phyloP scores from a whole-genome alignment of 2,888 invertebrate species.

The Chrysodeixis includens region DNA sequence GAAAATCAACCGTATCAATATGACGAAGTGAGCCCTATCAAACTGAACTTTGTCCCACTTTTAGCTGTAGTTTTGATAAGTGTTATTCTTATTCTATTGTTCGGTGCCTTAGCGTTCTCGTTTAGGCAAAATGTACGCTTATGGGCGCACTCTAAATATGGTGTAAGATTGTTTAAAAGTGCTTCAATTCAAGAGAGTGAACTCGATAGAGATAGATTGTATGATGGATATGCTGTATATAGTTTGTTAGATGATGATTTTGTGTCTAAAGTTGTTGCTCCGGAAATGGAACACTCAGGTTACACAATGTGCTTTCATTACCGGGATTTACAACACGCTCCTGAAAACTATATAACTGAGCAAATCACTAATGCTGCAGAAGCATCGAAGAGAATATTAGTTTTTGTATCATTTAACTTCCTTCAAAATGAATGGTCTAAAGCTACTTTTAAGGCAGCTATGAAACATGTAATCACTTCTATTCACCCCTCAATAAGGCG shows the following conservation, averaged over 20 bases:
- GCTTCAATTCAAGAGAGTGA: constrained; percentile 88
- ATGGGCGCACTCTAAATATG: constrained; percentile 95
- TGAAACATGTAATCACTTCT: constrained; percentile 91
- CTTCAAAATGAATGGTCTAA: constrained; percentile 95
- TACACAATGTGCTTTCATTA: constrained; percentile 92
- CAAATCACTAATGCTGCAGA: constrained; percentile 91
- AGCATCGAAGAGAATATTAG: constrained; percentile 92
- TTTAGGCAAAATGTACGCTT: constrained; percentile 94
- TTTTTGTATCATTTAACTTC: constrained; percentile 94
- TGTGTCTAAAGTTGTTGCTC: constrained; percentile 91
- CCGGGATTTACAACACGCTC: constrained; percentile 90
- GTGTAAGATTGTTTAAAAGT: constrained; percentile 93
- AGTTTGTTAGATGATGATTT: constrained; percentile 94
- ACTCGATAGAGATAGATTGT: constrained; percentile 91
- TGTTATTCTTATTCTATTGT: constrained; percentile 92
- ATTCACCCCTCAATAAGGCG: constrained; percentile 91
- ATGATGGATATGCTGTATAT: constrained; percentile 96
- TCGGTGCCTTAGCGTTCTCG: constrained; percentile 92
- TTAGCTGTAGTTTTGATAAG: constrained; percentile 93
- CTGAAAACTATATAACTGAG: constrained; percentile 90
- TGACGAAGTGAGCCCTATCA: constrained; percentile 91
- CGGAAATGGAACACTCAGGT: constrained; percentile 92
- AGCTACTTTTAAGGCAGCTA: constrained; percentile 94
- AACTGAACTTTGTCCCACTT: constrained; percentile 92
- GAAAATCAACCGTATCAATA: constrained; percentile 90